Conservation (phyloP, 2,888 invertebrate species). For the Coelopa pilipes region DNA sequence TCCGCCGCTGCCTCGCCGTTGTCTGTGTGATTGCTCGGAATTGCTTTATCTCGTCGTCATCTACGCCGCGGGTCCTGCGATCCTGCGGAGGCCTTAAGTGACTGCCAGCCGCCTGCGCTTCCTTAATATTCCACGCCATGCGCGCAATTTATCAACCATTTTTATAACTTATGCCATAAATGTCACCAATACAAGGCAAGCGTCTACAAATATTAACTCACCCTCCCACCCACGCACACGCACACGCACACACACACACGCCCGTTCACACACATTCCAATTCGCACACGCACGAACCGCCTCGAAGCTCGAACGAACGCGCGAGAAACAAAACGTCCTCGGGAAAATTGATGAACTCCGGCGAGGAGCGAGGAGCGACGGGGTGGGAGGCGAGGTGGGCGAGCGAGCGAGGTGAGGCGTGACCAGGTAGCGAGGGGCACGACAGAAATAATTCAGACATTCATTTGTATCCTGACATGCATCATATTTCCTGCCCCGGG, state of each 20-base stretch:
- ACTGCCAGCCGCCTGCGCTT: background rate
- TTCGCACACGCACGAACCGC: background rate
- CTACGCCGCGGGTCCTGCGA: no score
- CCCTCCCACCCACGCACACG: constrained; percentile 1
- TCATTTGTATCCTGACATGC: constrained; percentile 40
- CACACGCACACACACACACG: constrained; percentile 9
- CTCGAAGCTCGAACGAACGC: background rate
- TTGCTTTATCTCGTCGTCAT: no score
- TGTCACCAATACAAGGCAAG: constrained; percentile 20
- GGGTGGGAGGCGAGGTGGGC: no score
- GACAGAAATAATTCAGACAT: constrained; percentile 41
- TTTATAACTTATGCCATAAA: constrained; percentile 30
- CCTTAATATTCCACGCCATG: constrained; percentile 24
- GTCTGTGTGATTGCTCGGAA: no score
- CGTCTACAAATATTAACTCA: constrained; percentile 16
- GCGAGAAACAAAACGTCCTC: background rate
- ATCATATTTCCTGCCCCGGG: constrained; percentile 39
- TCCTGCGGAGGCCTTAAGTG: constrained; percentile 15
- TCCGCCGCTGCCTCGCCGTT: no score
- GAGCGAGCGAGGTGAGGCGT: background rate
- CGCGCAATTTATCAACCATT: constrained; percentile 28
- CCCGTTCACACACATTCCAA: background rate
- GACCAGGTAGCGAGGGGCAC: background rate
- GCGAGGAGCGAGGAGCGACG: no score
- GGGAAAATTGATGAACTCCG: constrained; percentile 26